phyloP scores from a whole-genome alignment of 2,888 invertebrate species.

The Dusona sp. region DNA sequence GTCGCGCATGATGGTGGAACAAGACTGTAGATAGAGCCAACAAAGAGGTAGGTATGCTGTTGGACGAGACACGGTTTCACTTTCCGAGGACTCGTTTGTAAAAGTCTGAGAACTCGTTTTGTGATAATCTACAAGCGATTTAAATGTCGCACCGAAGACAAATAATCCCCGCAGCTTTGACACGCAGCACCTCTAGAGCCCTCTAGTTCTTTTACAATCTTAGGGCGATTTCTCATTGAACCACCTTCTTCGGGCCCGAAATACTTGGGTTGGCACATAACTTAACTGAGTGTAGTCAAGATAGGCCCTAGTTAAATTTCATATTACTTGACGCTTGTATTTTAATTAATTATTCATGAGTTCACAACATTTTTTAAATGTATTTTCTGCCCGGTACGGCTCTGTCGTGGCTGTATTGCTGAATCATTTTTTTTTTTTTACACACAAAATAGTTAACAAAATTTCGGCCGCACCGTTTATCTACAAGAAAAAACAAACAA shows the following conservation, averaged over 20 bases:
- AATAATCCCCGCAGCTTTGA: background rate
- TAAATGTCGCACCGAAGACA: slow-evolving; percentile 10
- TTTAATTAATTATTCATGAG: background rate
- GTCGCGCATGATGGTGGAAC: slow-evolving; percentile 19
- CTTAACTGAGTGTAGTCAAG: background rate
- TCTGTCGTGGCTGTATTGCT: background rate
- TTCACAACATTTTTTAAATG: background rate
- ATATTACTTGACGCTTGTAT: background rate
- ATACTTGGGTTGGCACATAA: background rate
- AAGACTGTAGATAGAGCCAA: background rate
- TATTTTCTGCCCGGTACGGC: background rate
- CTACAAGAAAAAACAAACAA: too few relatives aligned
- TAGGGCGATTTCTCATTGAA: background rate
- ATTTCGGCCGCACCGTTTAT: background rate
- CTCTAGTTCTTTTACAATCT: background rate
- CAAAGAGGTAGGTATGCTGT: slow-evolving; percentile 73
- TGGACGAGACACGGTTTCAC: slow-evolving; percentile 77
- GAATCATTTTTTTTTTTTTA: background rate
- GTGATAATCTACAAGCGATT: background rate
- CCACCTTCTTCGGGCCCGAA: background rate
- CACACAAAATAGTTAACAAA: background rate
- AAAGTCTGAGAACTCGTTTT: slow-evolving; percentile 46
- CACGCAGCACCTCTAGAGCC: background rate
- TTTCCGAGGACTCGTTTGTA: slow-evolving; percentile 72
- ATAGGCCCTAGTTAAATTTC: background rate